Evolutionary conservation across 2,797 vertebrate species (phyloP).

Genomic region (Gephyroberyx darwinii): DNA sequence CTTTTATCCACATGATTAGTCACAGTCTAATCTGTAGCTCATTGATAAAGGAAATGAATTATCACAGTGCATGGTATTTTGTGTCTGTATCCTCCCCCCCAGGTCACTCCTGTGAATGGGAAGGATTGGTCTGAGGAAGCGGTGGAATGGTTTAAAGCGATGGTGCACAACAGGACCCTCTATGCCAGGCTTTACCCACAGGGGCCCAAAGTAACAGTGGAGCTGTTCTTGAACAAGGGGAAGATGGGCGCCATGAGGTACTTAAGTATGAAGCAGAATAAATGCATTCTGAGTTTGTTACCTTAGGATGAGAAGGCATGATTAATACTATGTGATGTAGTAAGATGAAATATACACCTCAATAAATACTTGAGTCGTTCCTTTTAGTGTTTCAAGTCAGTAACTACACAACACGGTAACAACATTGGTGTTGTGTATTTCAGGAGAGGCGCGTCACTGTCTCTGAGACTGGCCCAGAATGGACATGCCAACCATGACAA

Average conservation of each 20-base stretch:
- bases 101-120: constrained; percentile 79
- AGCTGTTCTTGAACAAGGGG: constrained; percentile 83
- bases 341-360: background rate
- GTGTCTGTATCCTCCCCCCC: constrained; percentile 44
- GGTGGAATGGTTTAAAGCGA: constrained; percentile 78
- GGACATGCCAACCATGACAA: constrained; percentile 74
- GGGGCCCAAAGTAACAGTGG: constrained; percentile 64
- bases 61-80: constrained; percentile 57
- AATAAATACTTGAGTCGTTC: background rate
- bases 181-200: constrained; percentile 79
- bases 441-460: constrained; percentile 80
- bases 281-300: background rate
- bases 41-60: constrained; percentile 61
- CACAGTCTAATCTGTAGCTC: constrained; percentile 52
- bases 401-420: background rate
- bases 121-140: constrained; percentile 77
- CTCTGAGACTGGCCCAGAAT: constrained; percentile 78
- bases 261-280: background rate
- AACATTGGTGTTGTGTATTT: constrained; percentile 16
- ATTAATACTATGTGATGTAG: background rate
- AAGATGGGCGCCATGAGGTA: constrained; percentile 83
- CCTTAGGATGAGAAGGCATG: background rate
- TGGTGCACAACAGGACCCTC: constrained; percentile 74
- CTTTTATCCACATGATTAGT: constrained; percentile 59
- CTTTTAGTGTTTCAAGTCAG: background rate